Evolutionary conservation across 2,888 invertebrate genomes (phyloP), one percentile per base, ranked within the genome.

Genomic region (Empis livida): DNA sequence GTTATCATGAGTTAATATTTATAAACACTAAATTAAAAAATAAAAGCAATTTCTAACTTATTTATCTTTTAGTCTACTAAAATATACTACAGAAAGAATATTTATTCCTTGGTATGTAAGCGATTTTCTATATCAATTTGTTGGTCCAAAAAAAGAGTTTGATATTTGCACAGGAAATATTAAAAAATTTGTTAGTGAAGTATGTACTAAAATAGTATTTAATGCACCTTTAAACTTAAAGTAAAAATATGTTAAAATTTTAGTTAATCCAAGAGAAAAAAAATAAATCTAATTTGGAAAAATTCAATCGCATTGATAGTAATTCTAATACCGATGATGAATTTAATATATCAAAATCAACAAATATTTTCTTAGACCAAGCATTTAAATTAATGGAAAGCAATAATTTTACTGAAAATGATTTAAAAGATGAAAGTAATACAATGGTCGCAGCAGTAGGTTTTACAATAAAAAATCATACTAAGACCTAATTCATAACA

Each of bases 361-460:
- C 48, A 1, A 48, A 49, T 16, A 53, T 47, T 17, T 59, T 59
- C 37, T 55, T 65, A 2, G 61, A 65, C 43, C 49, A 61, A 3
- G 61, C 60, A 1, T 58, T 60, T 5, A 61, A 64, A 43, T 49
- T 65, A 40, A 42, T 60, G 6, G 57, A 49, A 16, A 57, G 54
- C 1, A 60, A 60, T 3, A 46, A 57, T 2, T 66, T 67, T 31
- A 59, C 50, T 6, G 55, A 51, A 56, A 51, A 58, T 42, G 61
- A 65, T 47, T 61, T 67, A 1, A 61, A 61, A 48, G 58, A 61
- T 45, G 65, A 65, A 53, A 58, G 64, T 0, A 64, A 63, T 52
- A 57, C 60, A 1, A 60, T 67, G 43, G 62, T 67, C 0, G 62
- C 64, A 50, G 65, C 41, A 10, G 41, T 41, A 14, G 27, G 41